phyloP scores from a whole-genome alignment of 2,113 vertebrate genomes.

The Petrocephalus zakoni region DNA sequence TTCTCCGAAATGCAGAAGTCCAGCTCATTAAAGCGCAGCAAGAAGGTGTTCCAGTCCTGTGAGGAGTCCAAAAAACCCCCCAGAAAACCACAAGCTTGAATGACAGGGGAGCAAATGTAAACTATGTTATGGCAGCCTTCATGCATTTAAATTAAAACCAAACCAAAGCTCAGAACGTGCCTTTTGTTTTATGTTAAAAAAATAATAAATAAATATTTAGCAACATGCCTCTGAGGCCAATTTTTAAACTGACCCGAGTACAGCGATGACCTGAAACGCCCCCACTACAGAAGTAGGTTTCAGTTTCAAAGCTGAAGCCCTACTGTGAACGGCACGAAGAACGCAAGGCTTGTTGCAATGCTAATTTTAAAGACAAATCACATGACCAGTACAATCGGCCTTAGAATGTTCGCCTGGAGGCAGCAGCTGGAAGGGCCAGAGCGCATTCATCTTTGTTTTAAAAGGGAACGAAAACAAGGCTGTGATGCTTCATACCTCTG shows the following conservation, averaged over 20 bases:
- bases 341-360: not conserved
- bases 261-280: not conserved
- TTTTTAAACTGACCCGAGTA: not conserved
- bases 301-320: not conserved
- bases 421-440: not conserved
- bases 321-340: not conserved
- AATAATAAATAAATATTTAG: too few species aligned
- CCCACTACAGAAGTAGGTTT: not conserved
- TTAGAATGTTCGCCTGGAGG: not conserved
- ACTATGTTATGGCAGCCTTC: not conserved
- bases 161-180: not conserved
- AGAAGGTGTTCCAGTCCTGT: conserved; percentile 97
- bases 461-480: not conserved
- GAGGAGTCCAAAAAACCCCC: not conserved
- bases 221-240: not conserved
- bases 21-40: conserved; percentile 88
- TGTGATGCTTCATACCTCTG: conserved; percentile 68
- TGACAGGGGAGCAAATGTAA: not conserved
- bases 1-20: conserved; percentile 97
- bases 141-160: not conserved
- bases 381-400: not conserved
- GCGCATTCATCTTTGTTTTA: not conserved
- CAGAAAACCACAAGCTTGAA: not conserved
- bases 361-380: conserved; percentile 12
- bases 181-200: not conserved